Percentiles rank a stretch among this genome's conserved stretches.
Evolutionary conservation across 2,113 vertebrate species (phyloP).

Genomic region (Chaetorhynchus papuensis): DNA sequence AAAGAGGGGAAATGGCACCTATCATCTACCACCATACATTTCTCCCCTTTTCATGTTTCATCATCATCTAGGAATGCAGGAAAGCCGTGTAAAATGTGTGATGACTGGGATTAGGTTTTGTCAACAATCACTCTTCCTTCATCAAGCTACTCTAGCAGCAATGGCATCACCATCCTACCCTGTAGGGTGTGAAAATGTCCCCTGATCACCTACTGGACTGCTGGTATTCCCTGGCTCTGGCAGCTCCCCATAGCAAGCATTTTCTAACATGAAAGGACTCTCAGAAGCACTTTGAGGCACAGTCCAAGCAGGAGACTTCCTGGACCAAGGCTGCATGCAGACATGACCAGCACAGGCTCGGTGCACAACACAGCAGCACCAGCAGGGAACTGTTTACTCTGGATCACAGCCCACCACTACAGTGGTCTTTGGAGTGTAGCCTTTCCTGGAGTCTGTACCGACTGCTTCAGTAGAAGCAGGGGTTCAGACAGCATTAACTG

Average conservation of each 20-base stretch:
- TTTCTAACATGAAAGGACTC: background rate
- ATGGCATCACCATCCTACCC: background rate
- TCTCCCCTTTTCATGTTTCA: background rate
- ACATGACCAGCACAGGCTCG: background rate
- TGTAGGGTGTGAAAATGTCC: background rate
- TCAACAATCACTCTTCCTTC: constrained; percentile 1
- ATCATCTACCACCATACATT: background rate
- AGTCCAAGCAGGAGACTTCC: background rate
- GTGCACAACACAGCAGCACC: background rate
- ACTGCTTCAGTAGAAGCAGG: background rate
- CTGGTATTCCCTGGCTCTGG: background rate
- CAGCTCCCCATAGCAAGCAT: background rate
- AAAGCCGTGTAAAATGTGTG: background rate
- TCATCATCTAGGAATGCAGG: background rate
- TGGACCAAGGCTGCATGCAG: background rate
- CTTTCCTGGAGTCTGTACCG: background rate
- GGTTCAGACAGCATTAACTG: background rate
- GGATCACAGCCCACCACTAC: background rate
- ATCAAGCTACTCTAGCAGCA: background rate
- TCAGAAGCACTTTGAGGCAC: background rate
- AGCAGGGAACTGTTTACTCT: background rate
- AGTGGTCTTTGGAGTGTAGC: background rate
- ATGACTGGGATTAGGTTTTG: background rate
- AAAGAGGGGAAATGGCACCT: background rate
- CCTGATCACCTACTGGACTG: background rate